These are phyloP conservation scores for Fragum fragum DNA, from an alignment of 2,888 invertebrate species.

Conservation along the genomic window DNA sequence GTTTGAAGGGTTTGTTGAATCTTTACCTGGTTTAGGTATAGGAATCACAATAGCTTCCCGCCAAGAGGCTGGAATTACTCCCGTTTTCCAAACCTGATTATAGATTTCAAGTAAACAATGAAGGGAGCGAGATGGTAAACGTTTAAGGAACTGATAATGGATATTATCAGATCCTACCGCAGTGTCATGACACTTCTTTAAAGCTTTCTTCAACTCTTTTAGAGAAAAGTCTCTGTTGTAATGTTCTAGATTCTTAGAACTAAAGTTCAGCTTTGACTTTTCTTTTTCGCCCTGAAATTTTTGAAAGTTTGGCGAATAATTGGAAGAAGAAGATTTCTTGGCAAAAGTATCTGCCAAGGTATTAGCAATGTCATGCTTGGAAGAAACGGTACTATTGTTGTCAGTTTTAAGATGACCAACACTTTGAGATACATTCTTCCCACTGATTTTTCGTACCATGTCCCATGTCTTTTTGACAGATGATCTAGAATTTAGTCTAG, in stretches of 20 bases:
- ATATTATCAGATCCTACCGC: constrained; percentile 43
- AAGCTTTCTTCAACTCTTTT: background rate
- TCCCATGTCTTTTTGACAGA: constrained; percentile 21
- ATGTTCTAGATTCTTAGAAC: constrained; percentile 18
- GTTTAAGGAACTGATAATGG: constrained; percentile 42
- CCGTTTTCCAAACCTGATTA: constrained; percentile 55
- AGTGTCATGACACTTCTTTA: constrained; percentile 24
- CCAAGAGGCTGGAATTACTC: constrained; percentile 52
- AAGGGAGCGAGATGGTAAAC: constrained; percentile 14
- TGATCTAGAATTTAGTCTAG: constrained; percentile 11
- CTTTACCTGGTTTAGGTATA: constrained; percentile 63
- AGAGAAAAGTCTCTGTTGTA: constrained; percentile 6
- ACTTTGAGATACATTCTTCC: background rate
- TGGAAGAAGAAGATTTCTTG: constrained; percentile 9
- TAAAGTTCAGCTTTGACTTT: constrained; percentile 21
- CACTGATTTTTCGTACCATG: background rate
- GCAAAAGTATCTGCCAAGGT: constrained; percentile 4
- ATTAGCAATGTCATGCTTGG: background rate
- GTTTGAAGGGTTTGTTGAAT: constrained; percentile 60
- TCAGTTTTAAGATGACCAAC: background rate
- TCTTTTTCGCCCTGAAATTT: background rate
- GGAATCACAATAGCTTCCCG: constrained; percentile 55
- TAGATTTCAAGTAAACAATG: constrained; percentile 27
- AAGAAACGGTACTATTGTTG: background rate
- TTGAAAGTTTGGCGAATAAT: constrained; percentile 7